Base-by-base conservation (phyloP, 2,113 vertebrate genomes). In the Calyptomena viridis region DNA sequence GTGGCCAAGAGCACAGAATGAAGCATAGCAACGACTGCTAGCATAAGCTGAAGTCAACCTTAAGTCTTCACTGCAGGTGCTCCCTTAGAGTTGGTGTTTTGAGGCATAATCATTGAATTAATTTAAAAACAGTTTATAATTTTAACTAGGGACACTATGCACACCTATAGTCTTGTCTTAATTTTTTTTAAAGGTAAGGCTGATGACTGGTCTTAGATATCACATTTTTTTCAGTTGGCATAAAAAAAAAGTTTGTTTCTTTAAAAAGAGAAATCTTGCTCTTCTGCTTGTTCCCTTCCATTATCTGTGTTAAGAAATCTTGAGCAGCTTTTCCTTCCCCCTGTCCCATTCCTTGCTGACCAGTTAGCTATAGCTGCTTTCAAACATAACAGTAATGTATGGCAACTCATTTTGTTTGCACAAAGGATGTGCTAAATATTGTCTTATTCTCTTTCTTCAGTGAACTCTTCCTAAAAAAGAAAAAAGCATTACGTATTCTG, bases 401-500 rank as follows among this genome's bases (percentile, higher is more conserved):
- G 19, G 40, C n/a, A 76, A 68, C n/a, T 93, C 23, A 78, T 84
- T 82, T 84, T 79, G 79, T 11, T 40, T 73, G 53, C 67, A 88
- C 55, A 55, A 90, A 75, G 40, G 53, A 56, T 50, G n/a, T 49
- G 28, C 55, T 64, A 77, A 89, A 69, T 72, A 79, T 20, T 84
- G 33, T 49, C 33, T 87, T 64, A 28, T 37, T 90, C 58, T 73
- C 44, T 87, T 94, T 69, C 40, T 81, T 75, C 74, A 33, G 63
- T 16, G 16, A 47, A 46, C 2, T 6, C 47, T 80, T 91, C 59
- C 68, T 83, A 46, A 63, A 67, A 83, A 93, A 80, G 42, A 78
- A 86, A 56, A 66, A 89, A 79, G 14, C 13, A 80, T 90, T 91
- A 77, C 30, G 8, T 71, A 80, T 94, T 89, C 66, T 68, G 75